These are phyloP conservation scores for Pristionchus mayeri DNA, from an alignment of 2,888 invertebrate genomes.

Conservation along the genomic window DNA sequence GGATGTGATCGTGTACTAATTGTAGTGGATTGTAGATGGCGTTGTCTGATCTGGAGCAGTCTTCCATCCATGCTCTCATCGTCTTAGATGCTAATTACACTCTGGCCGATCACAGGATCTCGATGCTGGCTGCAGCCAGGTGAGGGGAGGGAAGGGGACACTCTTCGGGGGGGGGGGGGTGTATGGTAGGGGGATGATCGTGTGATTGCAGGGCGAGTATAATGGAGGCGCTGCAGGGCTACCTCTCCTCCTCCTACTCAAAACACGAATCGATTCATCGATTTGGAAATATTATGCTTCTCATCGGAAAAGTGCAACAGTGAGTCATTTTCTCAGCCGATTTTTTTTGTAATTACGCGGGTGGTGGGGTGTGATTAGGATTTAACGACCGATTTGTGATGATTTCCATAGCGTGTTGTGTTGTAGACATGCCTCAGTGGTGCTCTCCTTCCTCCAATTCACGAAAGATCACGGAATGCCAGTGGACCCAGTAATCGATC, in stretches of 20 bases:
- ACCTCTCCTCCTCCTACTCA: not conserved
- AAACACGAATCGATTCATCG: slow-evolving; percentile 13
- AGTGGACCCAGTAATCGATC: slow-evolving; percentile 17
- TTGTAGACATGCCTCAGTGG: slow-evolving; percentile 2
- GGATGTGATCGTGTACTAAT: too few species aligned
- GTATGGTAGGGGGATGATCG: not conserved
- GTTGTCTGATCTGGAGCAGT: not conserved
- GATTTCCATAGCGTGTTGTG: too few species aligned
- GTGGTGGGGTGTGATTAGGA: too few species aligned
- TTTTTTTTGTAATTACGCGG: not conserved
- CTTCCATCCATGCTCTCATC: not conserved
- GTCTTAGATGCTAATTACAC: slow-evolving; percentile 26
- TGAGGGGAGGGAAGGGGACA: not conserved
- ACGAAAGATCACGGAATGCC: slow-evolving; percentile 6
- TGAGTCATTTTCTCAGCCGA: not conserved
- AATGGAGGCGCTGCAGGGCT: slow-evolving; percentile 35
- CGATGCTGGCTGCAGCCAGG: slow-evolving; percentile 24
- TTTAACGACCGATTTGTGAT: not conserved
- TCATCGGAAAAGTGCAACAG: slow-evolving; percentile 34
- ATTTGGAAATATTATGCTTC: slow-evolving; percentile 36
- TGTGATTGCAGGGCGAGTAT: slow-evolving; percentile 34
- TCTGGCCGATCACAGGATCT: not conserved
- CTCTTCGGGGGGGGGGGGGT: not conserved
- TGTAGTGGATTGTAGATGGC: not conserved
- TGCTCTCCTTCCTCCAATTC: slow-evolving; percentile 19